Evolutionary conservation across 2,888 invertebrate genomes (phyloP), one percentile per base, ranked within the genome.

Genomic region (Pachymerium ferrugineum): DNA sequence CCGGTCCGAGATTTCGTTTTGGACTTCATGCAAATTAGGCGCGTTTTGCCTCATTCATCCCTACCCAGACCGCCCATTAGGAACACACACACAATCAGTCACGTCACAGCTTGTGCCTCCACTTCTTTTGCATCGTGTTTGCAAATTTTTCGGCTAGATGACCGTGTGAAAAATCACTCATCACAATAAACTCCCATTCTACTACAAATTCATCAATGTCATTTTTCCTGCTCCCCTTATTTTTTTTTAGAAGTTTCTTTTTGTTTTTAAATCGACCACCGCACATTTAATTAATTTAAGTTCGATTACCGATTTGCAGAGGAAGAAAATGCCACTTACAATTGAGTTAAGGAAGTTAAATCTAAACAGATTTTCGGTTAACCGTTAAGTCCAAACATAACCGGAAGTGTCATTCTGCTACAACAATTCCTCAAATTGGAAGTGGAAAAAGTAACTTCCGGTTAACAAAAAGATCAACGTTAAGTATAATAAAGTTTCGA

Each of bases 1-100:
- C 72, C 72, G 72, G 47, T 54, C 31, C 72, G 47, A 28, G 33
- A 31, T 54, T 54, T 72, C 54, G n/a, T 28, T 28, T 28, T 71
- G 71, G 28, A 19, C 35, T 30, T 22, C 10, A 54, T 72, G 72
- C 72, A 72, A 72, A 72, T 72, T 47, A 72, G 25, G 72, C 72
- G 28, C 54, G 71, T 33, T 35, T 71, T 31, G 42, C 38, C 31
- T 69, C 14, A 62, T 62, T n/a, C 62, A 62, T n/a, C 62, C 62
- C 28, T 62, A 62, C 62, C 62, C 62, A 62, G 62, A 62, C 62
- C 33, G 31, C 69, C 69, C 69, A 69, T 69, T 69, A 69, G 69
- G 31, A 28, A 22, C 69, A 3, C 69, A 16, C 29, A 33, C 69
- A 69, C 69, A 33, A 69, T 69, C 69, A 69, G 69, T 69, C 69